Base-by-base conservation (phyloP, 37 sponge, comb jelly and placozoan genomes). In the Amphimedon queenslandica region DNA sequence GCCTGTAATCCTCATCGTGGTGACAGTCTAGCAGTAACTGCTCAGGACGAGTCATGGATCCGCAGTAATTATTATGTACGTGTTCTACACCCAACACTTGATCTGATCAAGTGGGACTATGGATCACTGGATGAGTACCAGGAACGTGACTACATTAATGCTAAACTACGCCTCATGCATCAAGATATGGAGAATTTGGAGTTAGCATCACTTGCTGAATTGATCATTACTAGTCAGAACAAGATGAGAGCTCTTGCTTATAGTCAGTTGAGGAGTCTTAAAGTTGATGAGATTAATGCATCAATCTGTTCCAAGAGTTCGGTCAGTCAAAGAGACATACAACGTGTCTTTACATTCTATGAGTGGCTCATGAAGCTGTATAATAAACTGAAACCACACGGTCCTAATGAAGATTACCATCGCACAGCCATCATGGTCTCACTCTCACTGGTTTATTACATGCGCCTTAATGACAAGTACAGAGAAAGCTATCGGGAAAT, bases 1-100 rank as follows among this genome's bases (percentile, higher is more conserved):
- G 94, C 94, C 0, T 89, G 90, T 66, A 93, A 93, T 63, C 94
- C 94, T 24, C 94, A 93, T 66, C 80, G 86, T 40, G 77, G 92
- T 0, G 69, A 86, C 77, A 86, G 88, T 40, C 67, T 77, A 0
- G 78, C 78, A 4, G 57, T 37, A 4, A 77, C 39, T 1, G 66
- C 61, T 40, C 65, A 77, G 35, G 43, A 80, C 0, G 69, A 80
- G 28, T 63, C 86, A 3, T 94, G 94, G 94, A 67, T 89, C 10
- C 23, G 80, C 28, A 87, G 90, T 0, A 69, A 72, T 20, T 94
- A 94, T 72, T 73, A 86, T 76, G 94, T 94, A 20, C 87, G 80
- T 3, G 77, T 65, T 8, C 71, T 94, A 21, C 94, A 86, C 39
- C 94, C 94, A 13, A 90, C 90, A 16, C 65, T 94, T 28, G 77